Base-by-base conservation (phyloP, 2,113 vertebrate genomes). In the Paedocypris sp. region DNA sequence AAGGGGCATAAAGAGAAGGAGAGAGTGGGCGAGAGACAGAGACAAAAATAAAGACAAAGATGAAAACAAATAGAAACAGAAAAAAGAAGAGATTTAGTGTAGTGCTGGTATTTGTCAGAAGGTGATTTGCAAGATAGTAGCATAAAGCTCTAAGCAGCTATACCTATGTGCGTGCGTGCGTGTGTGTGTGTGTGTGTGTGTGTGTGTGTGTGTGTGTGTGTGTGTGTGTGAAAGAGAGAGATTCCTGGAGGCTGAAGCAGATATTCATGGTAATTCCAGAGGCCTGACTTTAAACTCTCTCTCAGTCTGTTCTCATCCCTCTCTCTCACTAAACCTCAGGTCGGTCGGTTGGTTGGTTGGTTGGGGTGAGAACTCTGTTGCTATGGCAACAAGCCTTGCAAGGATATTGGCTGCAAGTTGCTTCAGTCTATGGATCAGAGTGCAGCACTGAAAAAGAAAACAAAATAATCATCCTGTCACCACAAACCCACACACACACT, bases 281-380 rank as follows among this genome's bases (percentile, higher is more conserved):
- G 15, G 52, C 15, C 15, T 57, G 25, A 9, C 36, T 57, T 31
- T 28, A 54, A 54, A 39, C 36, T 62, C 47, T 32, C 12, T 43
- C 47, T 43, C 25, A 10, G 38, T 16, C 15, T 19, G 53, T 42
- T 57, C 36, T 29, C 38, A 29, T 52, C 25, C 28, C 36, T 41
- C 36, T 50, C 48, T 51, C 59, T 31, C 7, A 38, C 35, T 61
- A 26, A 28, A 49, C 39, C 32, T 51, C 16, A 54, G 22, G 10
- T n/a, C 28, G 52, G 35, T 6, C 20, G 35, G 8, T 6, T 22
- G 25, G 6, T 15, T 46, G 22, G 15, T 32, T 41, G 53, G 26
- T 42, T 20, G 12, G 53, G 53, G 36, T 57, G 53, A 43, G 23
- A 57, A 57, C 31, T 29, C 36, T 57, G 53, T 57, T 57, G 53